Conservation (phyloP, 2,888 invertebrate species). For the Ashinkailepas kermadecensis region DNA sequence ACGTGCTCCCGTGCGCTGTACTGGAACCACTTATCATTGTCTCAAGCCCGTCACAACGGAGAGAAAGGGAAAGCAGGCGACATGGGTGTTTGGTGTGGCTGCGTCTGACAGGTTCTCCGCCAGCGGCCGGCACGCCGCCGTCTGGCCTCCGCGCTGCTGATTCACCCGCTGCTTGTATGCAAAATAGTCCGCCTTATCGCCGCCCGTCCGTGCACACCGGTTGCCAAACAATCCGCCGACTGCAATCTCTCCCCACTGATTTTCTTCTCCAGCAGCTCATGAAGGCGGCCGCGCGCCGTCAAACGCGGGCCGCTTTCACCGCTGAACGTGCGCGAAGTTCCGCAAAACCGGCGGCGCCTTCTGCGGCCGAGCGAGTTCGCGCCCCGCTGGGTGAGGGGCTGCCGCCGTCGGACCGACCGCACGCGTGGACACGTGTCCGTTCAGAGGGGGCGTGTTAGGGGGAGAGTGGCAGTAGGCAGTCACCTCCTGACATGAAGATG, state of each 20-base stretch:
- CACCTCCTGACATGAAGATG: not conserved
- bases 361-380: not conserved
- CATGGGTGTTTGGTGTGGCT: no score
- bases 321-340: not conserved
- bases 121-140: no score
- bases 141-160: not conserved
- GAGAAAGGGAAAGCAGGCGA: no score
- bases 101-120: no score
- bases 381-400: not conserved
- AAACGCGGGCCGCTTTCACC: not conserved
- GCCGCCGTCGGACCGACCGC: not conserved
- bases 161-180: not conserved
- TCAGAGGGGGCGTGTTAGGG: not conserved
- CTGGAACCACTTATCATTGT: no score
- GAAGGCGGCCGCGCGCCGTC: not conserved
- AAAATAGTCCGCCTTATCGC: not conserved
- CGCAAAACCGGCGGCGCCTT: not conserved
- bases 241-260: not conserved
- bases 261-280: conserved; percentile 13
- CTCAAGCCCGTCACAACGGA: no score
- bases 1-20: no score
- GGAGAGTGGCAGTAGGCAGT: not conserved
- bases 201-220: not conserved
- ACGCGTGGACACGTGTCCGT: no score
- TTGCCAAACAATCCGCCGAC: not conserved